Evolutionary conservation across 2,797 vertebrate genomes (phyloP), one percentile per base, ranked within the genome.

Genomic region (Poeciliopsis paucimaculata): DNA sequence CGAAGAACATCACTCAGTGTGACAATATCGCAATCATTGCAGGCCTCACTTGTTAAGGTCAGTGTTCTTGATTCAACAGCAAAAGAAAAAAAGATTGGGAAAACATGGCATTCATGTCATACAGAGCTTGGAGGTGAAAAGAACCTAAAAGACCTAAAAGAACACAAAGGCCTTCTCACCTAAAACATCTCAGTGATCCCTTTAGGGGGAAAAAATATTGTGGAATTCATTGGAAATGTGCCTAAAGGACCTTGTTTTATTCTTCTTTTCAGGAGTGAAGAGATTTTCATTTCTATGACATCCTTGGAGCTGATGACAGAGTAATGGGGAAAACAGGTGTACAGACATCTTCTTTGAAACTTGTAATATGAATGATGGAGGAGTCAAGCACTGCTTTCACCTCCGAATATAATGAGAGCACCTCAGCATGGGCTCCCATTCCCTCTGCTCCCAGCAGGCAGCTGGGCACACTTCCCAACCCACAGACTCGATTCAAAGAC

Each of bases 401-500:
- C 74, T 51, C 80, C 36, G 86, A 88, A 45, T 72, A 90, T 83
- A 95, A 95, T 86, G 88, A 89, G 88, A 94, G 91, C 81, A 45
- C 82, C 23, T n/a, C 84, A 0, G 26, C 81, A 73, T 93, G 89
- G 90, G 62, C 82, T 2, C 82, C 73, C 15, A 47, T 87, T 57
- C 90, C 91, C 80, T 91, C 91, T 31, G 92, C 91, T 47, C 88
- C 93, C 85, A 92, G 95, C 1, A 94, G 93, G 83, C 93, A 94
- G 76, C 88, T 94, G 55, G 95, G 94, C 82, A 91, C 88, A 68
- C 85, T 88, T 0, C 91, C 94, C 76, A 82, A 87, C 15, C 83
- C 82, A 1, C 93, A 95, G 76, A 89, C 87, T 20, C 88, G 73
- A 70, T 88, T 96, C 36, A 95, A 94, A 82, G 96, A 97, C 81